These are phyloP conservation scores for Portunus trituberculatus DNA, from an alignment of 1,140 invertebrate species.

Conservation along the genomic window DNA sequence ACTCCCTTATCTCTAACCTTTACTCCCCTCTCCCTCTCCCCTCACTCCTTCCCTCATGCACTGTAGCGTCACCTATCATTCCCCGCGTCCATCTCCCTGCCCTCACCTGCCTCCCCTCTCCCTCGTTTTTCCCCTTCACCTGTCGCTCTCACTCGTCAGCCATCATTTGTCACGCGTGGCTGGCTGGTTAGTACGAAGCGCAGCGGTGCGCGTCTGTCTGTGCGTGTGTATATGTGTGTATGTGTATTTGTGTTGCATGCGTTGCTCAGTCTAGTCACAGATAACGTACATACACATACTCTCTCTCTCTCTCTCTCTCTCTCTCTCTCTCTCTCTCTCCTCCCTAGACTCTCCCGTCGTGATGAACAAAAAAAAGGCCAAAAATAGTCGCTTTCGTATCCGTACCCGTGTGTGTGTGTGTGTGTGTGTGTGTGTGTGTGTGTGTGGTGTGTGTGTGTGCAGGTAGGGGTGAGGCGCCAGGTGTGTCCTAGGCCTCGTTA, in stretches of 20 bases:
- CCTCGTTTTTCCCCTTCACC: not conserved
- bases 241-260: too few species aligned
- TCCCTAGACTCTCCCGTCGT: too few species aligned
- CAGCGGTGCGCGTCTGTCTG: too few species aligned
- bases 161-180: too few species aligned
- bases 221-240: too few species aligned
- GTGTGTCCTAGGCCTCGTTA: conserved; percentile 18
- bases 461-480: not conserved
- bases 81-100: not conserved
- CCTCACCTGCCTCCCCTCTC: not conserved
- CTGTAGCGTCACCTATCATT: not conserved
- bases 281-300: not conserved
- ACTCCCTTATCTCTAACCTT: too few species aligned
- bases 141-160: not conserved
- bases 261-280: too few species aligned
- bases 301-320: not conserved
- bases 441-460: not conserved
- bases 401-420: not conserved
- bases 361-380: not conserved
- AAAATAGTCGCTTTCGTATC: not conserved
- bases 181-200: too few species aligned
- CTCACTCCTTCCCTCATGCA: not conserved
- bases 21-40: not conserved
- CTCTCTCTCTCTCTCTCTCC: not conserved
- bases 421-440: not conserved